Base-by-base conservation (phyloP, 1,140 invertebrate species). In the Drosophila eugracilis region DNA sequence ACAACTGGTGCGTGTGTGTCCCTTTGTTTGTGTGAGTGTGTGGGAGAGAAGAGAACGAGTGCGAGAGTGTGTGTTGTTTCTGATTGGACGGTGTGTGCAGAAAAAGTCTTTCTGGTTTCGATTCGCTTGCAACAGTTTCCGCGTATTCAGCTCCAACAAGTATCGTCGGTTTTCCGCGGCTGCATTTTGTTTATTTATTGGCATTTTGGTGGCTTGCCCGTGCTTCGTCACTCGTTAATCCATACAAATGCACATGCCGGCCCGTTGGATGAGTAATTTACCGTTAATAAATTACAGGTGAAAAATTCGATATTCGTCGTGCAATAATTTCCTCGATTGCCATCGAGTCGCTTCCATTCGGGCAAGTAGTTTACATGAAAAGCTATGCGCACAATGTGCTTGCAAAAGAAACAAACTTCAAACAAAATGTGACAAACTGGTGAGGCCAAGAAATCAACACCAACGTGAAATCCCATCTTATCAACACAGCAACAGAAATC, bases 181-280 rank as follows among this genome's bases (percentile, higher is more conserved):
- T 69, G 78, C 69, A 78, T 71, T 88, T 88, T 88, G 83, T 88
- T 88, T 83, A 75, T 88, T 86, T 88, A 83, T 86, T 86, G 69
- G 71, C 73, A 66, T 81, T 81, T 77, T 73, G 58, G 50, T 72
- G 81, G 41, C 63, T 53, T n/a, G 5, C 19, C 45, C 63, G 48
- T n/a, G 5, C 19, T 15, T 22, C 60, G 37, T 48, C 42, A 66
- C 79, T 69, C 59, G 69, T 72, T 71, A 45, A 45, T 36, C 45
- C 24, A 63, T 39, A 72, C 65, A 67, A 39, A 47, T 59, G 44
- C 28, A 32, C 21, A 10, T 2, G 26, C 32, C 48, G 42, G 26
- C n/a, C 36, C 37, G 47, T 36, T 54, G 59, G 60, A 73, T 74
- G 63, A 75, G 66, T 88, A 88, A 88, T 88, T 81, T 75, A 78